Evolutionary conservation across 2,797 vertebrate species (phyloP).

Genomic region (Megalops cyprinoides): DNA sequence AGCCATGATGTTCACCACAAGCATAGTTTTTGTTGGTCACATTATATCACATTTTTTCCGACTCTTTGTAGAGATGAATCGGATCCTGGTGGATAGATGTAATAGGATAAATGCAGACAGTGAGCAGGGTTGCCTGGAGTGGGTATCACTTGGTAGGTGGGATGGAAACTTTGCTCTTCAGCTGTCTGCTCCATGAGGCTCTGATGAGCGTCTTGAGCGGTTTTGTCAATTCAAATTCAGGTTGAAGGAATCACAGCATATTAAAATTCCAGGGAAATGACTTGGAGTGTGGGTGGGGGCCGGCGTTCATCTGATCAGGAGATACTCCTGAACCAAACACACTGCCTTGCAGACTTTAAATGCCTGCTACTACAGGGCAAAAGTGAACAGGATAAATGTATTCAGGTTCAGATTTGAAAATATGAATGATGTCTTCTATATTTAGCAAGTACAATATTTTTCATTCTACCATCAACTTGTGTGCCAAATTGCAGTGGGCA

Average conservation of each 20-base stretch:
- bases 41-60: conserved; percentile 71
- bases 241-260: conserved; percentile 36
- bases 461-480: conserved; percentile 77
- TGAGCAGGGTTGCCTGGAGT: conserved; percentile 52
- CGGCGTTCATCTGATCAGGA: conserved; percentile 28
- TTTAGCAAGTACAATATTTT: conserved; percentile 46
- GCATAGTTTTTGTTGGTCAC: conserved; percentile 67
- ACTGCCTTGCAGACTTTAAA: conserved; percentile 9
- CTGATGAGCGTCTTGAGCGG: conserved; percentile 35
- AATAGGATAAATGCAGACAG: conserved; percentile 73
- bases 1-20: conserved; percentile 74
- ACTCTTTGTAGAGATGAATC: conserved; percentile 67
- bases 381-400: conserved; percentile 3
- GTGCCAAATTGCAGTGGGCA: conserved; percentile 57
- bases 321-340: conserved; percentile 7
- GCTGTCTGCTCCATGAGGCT: conserved; percentile 56
- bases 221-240: conserved; percentile 36
- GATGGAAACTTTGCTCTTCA: conserved; percentile 60
- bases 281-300: conserved; percentile 25
- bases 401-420: conserved; percentile 9
- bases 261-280: conserved; percentile 36
- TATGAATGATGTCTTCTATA: conserved; percentile 45
- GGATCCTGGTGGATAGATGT: conserved; percentile 70
- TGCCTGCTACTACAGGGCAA: conserved; percentile 11
- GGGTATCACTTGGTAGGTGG: conserved; percentile 54